These are phyloP conservation scores for Felis catus DNA, from an alignment of 2,113 vertebrate genomes.

Conservation along the genomic window DNA sequence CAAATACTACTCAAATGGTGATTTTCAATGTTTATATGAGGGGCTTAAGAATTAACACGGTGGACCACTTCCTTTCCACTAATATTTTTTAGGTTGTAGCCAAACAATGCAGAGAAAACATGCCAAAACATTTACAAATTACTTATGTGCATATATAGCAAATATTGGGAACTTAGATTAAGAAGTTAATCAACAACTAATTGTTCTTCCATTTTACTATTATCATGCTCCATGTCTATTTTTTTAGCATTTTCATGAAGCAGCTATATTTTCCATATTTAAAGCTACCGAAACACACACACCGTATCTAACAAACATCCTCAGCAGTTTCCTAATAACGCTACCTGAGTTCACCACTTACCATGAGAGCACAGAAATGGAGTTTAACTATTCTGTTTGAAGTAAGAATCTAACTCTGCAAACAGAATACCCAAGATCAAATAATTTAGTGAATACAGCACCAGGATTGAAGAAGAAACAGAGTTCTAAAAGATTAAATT, in stretches of 20 bases:
- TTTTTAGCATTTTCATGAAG: not conserved
- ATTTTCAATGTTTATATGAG: not conserved
- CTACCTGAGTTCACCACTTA: not conserved
- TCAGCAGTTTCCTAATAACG: not conserved
- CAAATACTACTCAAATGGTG: not conserved
- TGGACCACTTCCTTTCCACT: not conserved
- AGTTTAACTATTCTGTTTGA: not conserved
- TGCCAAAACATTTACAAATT: not conserved
- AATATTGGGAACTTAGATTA: not conserved
- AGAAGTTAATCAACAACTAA: not conserved
- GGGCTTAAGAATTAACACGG: not conserved
- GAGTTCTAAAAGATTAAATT: not conserved
- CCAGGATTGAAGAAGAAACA: not conserved
- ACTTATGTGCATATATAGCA: not conserved
- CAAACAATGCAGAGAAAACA: not conserved
- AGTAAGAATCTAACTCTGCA: not conserved
- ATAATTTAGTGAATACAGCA: not conserved
- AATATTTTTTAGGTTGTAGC: conserved; percentile 2
- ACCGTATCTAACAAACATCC: not conserved
- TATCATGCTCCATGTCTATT: not conserved
- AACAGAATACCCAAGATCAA: not conserved
- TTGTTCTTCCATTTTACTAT: not conserved
- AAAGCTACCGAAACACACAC: not conserved
- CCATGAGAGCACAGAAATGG: not conserved
- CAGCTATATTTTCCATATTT: not conserved